A percentile compares a stretch with the other conserved stretches of the same genome.
phyloP scores from a whole-genome alignment of 2,888 invertebrate genomes.

The Polydrusus cervinus region DNA sequence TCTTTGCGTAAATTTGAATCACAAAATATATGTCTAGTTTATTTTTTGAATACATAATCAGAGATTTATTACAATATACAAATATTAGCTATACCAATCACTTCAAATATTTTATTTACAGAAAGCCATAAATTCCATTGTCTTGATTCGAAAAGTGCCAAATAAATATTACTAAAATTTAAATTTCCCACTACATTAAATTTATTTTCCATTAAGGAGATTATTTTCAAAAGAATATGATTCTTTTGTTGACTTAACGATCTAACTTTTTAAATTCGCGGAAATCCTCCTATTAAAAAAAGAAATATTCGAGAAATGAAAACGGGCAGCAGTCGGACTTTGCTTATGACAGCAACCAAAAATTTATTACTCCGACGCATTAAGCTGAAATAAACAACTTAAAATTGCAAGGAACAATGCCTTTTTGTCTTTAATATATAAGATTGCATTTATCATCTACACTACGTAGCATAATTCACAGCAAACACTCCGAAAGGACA shows the following conservation, averaged over 20 bases:
- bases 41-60: no score
- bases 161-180: constrained; percentile 18
- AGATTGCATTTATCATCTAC: constrained; percentile 29
- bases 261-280: constrained; percentile 46
- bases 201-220: constrained; percentile 83
- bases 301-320: constrained; percentile 54
- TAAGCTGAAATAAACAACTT: constrained; percentile 56
- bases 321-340: constrained; percentile 53
- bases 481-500: not conserved
- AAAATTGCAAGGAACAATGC: constrained; percentile 52
- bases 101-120: no score
- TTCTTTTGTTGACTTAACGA: constrained; percentile 50
- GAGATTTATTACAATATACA: no score
- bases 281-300: constrained; percentile 59
- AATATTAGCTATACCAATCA: no score
- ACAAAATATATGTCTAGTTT: no score
- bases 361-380: constrained; percentile 60
- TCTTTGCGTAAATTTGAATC: no score
- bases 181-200: constrained; percentile 29
- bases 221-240: constrained; percentile 82
- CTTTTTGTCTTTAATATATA: constrained; percentile 32
- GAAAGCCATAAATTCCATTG: not conserved
- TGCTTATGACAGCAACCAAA: constrained; percentile 56
- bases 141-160: constrained; percentile 10
- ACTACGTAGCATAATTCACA: constrained; percentile 8